Base-by-base conservation (phyloP, 2,113 vertebrate genomes). In the Eurypyga helias region DNA sequence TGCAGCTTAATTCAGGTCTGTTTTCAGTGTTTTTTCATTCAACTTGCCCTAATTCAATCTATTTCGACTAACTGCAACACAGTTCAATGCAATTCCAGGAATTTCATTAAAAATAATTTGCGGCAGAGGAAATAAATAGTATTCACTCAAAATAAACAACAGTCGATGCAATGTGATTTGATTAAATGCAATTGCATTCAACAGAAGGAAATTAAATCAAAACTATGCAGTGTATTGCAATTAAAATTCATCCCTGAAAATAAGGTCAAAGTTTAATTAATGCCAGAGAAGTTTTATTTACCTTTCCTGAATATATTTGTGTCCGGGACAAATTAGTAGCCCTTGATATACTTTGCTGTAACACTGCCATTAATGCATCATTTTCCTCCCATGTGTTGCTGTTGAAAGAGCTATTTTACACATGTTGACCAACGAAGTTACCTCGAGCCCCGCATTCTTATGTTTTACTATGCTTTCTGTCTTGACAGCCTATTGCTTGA, bases 41-140 rank as follows among this genome's bases (percentile, higher is more conserved):
- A 57, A 7, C 21, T 29, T 13, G n/a, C 77, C 92, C 86, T 96
- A 92, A 95, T 96, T 97, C 90, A 92, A 97, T 96, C 95, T 64
- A 19, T 93, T 96, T 89, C 9, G 0, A 83, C 94, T 84, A 93
- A 93, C 81, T 93, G 83, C 94, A 91, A 64, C 69, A 57, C 77
- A 72, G 60, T 89, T 87, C 92, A 89, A 95, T 87, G 92, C 90
- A 95, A 41, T 97, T 92, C 72, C 65, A 91, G 83, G 90, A 92
- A 95, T 96, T 95, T 87, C 94, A 96, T 97, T 97, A 82, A 84
- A 96, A 95, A 95, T 83, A 84, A 93, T 95, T 97, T 84, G 87
- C 69, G 92, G 86, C 65, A 76, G 80, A 89, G 61, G 92, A 95
- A 96, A 91, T 65, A 92, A 95, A 96, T 54, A 81, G 52, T 65